Conservation (phyloP, 2,113 vertebrate species). For the Gobius niger region DNA sequence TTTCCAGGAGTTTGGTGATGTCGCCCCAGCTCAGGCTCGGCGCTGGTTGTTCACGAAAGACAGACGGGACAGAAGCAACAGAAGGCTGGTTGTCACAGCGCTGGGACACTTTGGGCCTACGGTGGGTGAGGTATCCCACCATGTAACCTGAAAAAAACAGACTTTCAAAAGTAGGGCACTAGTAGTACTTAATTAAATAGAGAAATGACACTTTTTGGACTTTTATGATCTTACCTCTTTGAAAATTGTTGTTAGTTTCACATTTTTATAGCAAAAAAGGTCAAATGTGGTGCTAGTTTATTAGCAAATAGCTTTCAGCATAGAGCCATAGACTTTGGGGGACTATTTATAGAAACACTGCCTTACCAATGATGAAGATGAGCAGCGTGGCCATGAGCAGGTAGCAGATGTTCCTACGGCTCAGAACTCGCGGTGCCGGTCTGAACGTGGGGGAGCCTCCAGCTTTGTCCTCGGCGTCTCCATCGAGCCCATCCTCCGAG, state of each 20-base stretch:
- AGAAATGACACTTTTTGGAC: too few species aligned
- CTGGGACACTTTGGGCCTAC: background rate
- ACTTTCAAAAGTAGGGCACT: too few species aligned
- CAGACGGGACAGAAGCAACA: background rate
- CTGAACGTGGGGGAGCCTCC: slow-evolving; percentile 45
- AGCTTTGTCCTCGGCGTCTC: slow-evolving; percentile 56
- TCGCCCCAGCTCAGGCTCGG: slow-evolving; percentile 72
- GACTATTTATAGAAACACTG: too few species aligned
- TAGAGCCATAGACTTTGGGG: too few species aligned
- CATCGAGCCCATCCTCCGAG: slow-evolving; percentile 75
- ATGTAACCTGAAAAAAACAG: slow-evolving; percentile 77
- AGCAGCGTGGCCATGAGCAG: slow-evolving; percentile 58
- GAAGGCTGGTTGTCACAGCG: slow-evolving; percentile 1
- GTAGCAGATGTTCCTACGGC: slow-evolving; percentile 53
- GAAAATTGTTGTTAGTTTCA: too few species aligned
- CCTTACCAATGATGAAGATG: slow-evolving; percentile 82
- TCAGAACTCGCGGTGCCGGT: background rate
- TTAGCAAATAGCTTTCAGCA: too few species aligned
- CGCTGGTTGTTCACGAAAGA: background rate
- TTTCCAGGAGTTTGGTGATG: slow-evolving; percentile 61
- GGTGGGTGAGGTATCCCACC: slow-evolving; percentile 72
- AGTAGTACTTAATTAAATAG: too few species aligned
- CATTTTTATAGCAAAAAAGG: too few species aligned
- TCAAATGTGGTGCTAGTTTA: too few species aligned
- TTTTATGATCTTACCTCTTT: too few species aligned